phyloP scores from a whole-genome alignment of 2,888 invertebrate species.

The Podabrus alpinus region DNA sequence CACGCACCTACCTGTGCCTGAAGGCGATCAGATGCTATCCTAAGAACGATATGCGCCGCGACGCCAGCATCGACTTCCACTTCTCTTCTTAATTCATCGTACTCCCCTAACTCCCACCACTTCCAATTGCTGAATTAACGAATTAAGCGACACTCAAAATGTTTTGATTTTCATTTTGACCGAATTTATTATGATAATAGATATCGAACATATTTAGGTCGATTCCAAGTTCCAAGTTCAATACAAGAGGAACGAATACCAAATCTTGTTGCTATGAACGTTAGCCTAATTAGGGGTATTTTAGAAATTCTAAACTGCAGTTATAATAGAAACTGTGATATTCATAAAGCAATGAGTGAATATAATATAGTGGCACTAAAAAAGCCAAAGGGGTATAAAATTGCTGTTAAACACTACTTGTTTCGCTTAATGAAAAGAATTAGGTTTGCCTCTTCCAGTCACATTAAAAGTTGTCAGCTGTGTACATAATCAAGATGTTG shows the following conservation, averaged over 20 bases:
- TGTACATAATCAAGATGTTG: not conserved
- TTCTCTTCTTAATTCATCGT: constrained; percentile 33
- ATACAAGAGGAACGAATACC: too few species aligned
- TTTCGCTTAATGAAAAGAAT: not conserved
- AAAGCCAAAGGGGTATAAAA: too few species aligned
- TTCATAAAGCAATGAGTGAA: too few species aligned
- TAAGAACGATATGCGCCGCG: constrained; percentile 56
- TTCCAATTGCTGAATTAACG: constrained; percentile 4
- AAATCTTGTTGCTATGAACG: too few species aligned
- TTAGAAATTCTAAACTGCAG: too few species aligned
- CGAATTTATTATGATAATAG: not conserved
- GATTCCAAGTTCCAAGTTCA: too few species aligned
- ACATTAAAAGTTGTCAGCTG: not conserved
- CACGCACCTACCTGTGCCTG: constrained; percentile 53
- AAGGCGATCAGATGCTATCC: constrained; percentile 55
- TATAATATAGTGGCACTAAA: too few species aligned
- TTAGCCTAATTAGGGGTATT: too few species aligned
- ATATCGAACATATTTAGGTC: not conserved
- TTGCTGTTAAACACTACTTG: too few species aligned
- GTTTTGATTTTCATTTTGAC: constrained; percentile 5
- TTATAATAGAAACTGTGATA: too few species aligned
- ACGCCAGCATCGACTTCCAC: constrained; percentile 43
- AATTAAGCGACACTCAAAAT: constrained; percentile 30
- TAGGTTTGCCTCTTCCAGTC: not conserved
- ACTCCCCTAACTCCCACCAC: constrained; percentile 35